Conservation (phyloP, 1,140 invertebrate genomes). For the Melitaea cinxia region DNA sequence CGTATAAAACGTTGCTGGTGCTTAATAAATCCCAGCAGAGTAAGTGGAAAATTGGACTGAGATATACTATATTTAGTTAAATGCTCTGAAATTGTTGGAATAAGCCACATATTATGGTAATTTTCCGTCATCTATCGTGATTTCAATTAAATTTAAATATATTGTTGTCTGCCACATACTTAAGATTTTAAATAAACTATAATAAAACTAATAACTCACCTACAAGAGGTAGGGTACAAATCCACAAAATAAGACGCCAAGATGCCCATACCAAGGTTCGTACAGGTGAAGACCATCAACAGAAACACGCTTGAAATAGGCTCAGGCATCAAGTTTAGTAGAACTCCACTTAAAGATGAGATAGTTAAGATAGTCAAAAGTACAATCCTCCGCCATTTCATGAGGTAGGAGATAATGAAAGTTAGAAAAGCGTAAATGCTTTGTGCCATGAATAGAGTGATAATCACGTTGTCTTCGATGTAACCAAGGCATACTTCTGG, state of each 20-base stretch:
- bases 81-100: too few species aligned
- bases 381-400: conserved; percentile 48
- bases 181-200: background rate
- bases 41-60: too few species aligned
- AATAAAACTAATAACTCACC: conserved; percentile 50
- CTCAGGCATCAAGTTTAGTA: conserved; percentile 61
- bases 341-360: conserved; percentile 55
- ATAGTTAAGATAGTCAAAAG: conserved; percentile 54
- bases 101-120: too few species aligned
- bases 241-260: conserved; percentile 73
- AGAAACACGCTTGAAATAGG: conserved; percentile 67
- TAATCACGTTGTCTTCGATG: conserved; percentile 60
- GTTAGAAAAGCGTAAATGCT: conserved; percentile 59
- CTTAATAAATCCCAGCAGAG: too few species aligned
- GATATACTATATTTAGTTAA: too few species aligned
- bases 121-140: too few species aligned
- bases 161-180: background rate
- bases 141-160: too few species aligned
- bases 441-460: conserved; percentile 60
- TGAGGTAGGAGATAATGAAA: conserved; percentile 66
- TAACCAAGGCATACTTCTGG: conserved; percentile 53
- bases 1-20: too few species aligned
- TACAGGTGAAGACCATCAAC: conserved; percentile 67
- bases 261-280: conserved; percentile 68
- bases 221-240: conserved; percentile 68